Evolutionary conservation across 92 coral and sea anemone genomes (phyloP).

Genomic region (Nematostella vectensis): DNA sequence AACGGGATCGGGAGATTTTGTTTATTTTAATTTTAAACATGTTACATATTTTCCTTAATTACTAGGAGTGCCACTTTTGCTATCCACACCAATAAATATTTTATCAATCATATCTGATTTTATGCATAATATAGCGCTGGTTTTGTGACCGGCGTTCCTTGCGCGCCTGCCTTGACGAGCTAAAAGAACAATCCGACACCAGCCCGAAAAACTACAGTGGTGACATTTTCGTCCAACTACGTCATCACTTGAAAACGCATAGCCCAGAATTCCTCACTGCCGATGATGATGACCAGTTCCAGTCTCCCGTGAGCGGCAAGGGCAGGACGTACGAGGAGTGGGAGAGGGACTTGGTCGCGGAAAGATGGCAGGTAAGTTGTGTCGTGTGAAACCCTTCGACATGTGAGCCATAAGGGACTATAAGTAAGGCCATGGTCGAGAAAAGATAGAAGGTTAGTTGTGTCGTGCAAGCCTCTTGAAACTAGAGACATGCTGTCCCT

Average conservation of each 20-base stretch:
- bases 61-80: no score
- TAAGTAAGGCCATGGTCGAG: no score
- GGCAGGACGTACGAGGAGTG: slow-evolving; percentile 37
- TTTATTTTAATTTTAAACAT: no score
- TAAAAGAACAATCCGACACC: slow-evolving; percentile 56
- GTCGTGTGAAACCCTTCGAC: no score
- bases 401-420: no score
- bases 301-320: slow-evolving; percentile 47
- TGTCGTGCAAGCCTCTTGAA: no score
- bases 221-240: slow-evolving; percentile 58
- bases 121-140: slow-evolving; percentile 42
- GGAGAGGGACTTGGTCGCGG: slow-evolving; percentile 5
- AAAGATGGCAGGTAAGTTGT: slow-evolving; percentile 22
- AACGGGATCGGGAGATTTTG: no score
- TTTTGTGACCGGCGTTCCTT: slow-evolving; percentile 50
- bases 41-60: no score
- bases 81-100: no score
- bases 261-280: slow-evolving; percentile 45
- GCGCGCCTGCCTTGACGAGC: slow-evolving; percentile 50
- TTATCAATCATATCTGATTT: no score
- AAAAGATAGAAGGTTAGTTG: no score
- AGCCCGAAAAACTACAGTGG: slow-evolving; percentile 36
- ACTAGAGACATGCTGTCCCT: no score
- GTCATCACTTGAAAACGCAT: slow-evolving; percentile 39
- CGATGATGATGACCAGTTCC: slow-evolving; percentile 51